phyloP scores from a whole-genome alignment of 2,113 vertebrate genomes.

The Colaptes auratus region DNA sequence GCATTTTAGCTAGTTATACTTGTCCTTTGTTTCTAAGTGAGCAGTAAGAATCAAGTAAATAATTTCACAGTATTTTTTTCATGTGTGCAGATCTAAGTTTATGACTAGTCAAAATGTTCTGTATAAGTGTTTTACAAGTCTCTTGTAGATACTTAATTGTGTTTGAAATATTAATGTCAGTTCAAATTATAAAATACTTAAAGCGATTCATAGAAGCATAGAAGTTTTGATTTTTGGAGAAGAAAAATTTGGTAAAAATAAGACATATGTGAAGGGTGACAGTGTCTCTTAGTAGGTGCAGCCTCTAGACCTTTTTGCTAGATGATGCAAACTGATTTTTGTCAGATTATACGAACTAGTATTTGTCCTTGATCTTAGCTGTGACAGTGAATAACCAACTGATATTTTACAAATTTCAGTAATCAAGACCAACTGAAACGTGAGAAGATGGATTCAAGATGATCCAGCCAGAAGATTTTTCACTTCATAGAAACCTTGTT shows the following conservation, averaged over 20 bases:
- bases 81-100: neutral
- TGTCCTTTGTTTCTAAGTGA: neutral
- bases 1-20: neutral
- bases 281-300: neutral
- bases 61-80: neutral
- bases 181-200: neutral
- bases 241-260: neutral
- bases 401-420: slow-evolving; percentile 57
- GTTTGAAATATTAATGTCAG: neutral
- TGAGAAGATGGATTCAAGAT: slow-evolving; percentile 56
- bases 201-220: neutral
- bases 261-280: neutral
- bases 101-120: neutral
- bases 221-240: neutral
- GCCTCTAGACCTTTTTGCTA: too few relatives aligned
- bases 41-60: neutral
- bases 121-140: neutral
- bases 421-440: slow-evolving; percentile 9
- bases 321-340: neutral
- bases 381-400: neutral
- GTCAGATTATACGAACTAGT: neutral
- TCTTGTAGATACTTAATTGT: neutral
- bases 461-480: slow-evolving; percentile 51
- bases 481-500: neutral
- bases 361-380: neutral